Evolutionary conservation across 2,797 vertebrate genomes (phyloP).

Genomic region (Brachyalestes nurse): DNA sequence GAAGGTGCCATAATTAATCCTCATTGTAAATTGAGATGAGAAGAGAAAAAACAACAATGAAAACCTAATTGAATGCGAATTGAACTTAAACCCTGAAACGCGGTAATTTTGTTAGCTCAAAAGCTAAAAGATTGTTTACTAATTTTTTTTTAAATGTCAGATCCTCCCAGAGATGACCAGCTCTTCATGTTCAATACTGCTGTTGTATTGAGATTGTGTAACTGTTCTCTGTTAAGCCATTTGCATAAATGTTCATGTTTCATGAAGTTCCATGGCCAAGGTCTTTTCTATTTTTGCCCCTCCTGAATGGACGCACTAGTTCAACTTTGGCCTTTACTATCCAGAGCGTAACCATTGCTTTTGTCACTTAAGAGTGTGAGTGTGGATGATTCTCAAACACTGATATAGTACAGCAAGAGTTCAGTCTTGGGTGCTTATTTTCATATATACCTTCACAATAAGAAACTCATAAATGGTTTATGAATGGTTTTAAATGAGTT

Average conservation of each 20-base stretch:
- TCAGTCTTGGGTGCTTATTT: no score
- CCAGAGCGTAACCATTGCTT: no score
- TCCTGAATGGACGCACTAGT: background rate
- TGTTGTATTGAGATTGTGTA: conserved; percentile 81
- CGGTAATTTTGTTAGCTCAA: conserved; percentile 71
- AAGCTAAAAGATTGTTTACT: conserved; percentile 71
- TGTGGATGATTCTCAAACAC: no score
- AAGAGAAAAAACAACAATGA: conserved; percentile 63
- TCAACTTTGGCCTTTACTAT: background rate
- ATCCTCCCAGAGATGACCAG: conserved; percentile 72
- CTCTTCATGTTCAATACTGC: conserved; percentile 79
- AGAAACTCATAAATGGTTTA: no score
- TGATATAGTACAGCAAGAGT: no score
- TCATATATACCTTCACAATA: no score
- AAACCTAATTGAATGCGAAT: conserved; percentile 66
- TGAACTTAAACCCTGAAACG: conserved; percentile 62
- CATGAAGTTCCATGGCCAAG: conserved; percentile 65
- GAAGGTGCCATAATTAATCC: conserved; percentile 76
- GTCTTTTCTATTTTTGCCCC: conserved; percentile 40
- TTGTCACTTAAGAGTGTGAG: no score
- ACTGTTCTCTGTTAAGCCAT: conserved; percentile 79
- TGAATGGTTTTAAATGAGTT: no score
- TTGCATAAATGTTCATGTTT: conserved; percentile 83
- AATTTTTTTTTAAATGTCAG: conserved; percentile 66
- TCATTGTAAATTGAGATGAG: conserved; percentile 67